Evolutionary conservation across 2,888 invertebrate genomes (phyloP).

Genomic region (Shargacucullia verbasci): DNA sequence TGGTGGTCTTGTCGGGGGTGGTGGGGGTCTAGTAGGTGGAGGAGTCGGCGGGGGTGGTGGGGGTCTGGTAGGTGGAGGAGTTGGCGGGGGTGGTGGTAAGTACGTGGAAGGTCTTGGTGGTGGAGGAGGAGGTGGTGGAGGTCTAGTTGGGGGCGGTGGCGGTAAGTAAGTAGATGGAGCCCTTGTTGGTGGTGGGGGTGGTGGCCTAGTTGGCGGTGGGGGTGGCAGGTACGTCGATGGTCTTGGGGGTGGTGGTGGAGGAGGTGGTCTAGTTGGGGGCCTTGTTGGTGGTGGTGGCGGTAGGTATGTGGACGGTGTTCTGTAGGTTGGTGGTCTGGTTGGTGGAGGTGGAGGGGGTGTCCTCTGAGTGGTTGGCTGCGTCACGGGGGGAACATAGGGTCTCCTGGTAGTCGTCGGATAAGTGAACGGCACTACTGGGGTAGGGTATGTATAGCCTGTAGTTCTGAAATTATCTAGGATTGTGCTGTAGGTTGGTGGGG

Average conservation of each 20-base stretch:
- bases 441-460: constrained; percentile 58
- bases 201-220: constrained; percentile 41
- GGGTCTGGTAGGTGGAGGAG: constrained; percentile 17
- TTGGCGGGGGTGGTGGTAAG: constrained; percentile 46
- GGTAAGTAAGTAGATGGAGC: constrained; percentile 25
- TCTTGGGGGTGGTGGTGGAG: constrained; percentile 16
- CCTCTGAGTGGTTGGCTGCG: constrained; percentile 27
- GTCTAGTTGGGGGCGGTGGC: constrained; percentile 24
- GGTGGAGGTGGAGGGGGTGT: constrained; percentile 21
- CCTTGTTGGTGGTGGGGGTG: constrained; percentile 37
- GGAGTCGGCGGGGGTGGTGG: constrained; percentile 28
- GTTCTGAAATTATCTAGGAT: constrained; percentile 48
- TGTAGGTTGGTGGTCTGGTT: constrained; percentile 22
- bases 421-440: constrained; percentile 46
- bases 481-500: constrained; percentile 48
- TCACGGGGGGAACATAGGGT: constrained; percentile 27
- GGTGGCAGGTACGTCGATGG: constrained; percentile 44
- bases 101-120: constrained; percentile 35
- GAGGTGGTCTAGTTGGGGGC: constrained; percentile 24
- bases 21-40: constrained; percentile 43
- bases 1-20: constrained; percentile 39
- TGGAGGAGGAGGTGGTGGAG: constrained; percentile 21
- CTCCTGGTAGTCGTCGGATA: constrained; percentile 47
- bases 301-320: constrained; percentile 22
- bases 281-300: constrained; percentile 49